phyloP scores from a whole-genome alignment of 2,113 vertebrate genomes.

The Gila orcuttii region DNA sequence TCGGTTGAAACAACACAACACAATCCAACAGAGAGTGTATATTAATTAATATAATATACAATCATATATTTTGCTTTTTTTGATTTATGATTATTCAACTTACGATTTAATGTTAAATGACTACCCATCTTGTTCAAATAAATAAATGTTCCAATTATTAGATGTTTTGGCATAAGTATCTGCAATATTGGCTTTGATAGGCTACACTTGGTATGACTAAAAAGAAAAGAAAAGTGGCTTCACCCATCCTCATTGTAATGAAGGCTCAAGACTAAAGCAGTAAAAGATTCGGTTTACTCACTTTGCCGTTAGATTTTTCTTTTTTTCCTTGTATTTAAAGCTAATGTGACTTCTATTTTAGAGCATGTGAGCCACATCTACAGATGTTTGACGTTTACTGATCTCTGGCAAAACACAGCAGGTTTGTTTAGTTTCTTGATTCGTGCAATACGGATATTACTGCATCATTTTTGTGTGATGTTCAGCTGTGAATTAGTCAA shows the following conservation, averaged over 20 bases:
- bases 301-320: not conserved
- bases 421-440: slow-evolving; percentile 11
- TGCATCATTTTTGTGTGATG: not conserved
- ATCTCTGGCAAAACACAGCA: not conserved
- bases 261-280: not conserved
- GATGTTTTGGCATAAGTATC: not conserved
- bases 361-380: not conserved
- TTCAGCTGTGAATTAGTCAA: slow-evolving; percentile 11
- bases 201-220: not conserved
- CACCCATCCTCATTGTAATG: not conserved
- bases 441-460: not conserved
- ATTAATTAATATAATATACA: too few relatives aligned
- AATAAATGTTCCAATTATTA: too few relatives aligned
- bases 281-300: not conserved
- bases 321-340: not conserved
- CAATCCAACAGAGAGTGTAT: too few relatives aligned
- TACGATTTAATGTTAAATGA: too few relatives aligned
- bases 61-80: too few relatives aligned
- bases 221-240: not conserved
- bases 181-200: not conserved
- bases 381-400: not conserved
- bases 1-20: too few relatives aligned
- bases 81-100: too few relatives aligned
- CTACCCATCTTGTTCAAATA: too few relatives aligned
- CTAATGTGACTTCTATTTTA: not conserved